phyloP scores from a whole-genome alignment of 2,113 vertebrate genomes.

The Naja naja region DNA sequence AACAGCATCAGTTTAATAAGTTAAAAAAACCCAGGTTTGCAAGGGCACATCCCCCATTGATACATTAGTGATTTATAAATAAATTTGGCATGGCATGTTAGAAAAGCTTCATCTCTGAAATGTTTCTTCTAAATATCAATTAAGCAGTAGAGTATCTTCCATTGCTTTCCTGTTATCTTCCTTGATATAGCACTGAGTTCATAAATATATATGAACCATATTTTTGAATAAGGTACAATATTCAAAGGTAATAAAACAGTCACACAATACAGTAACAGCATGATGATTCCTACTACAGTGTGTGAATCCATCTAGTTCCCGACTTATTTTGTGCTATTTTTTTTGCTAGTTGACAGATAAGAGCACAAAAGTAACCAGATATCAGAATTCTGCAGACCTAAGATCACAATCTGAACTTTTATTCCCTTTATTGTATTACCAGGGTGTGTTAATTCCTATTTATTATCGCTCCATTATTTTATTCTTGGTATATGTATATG shows the following conservation, averaged over 20 bases:
- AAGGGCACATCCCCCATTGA: not conserved
- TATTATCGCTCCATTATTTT: not conserved
- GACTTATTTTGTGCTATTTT: not conserved
- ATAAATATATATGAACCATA: not conserved
- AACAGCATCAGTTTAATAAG: not conserved
- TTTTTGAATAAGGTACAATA: not conserved
- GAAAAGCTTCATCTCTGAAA: not conserved
- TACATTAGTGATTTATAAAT: not conserved
- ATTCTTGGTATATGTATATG: not conserved
- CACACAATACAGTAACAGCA: not conserved
- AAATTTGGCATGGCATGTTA: not conserved
- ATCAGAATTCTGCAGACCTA: not conserved
- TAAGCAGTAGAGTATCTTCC: not conserved
- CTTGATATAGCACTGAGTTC: not conserved
- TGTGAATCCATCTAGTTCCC: not conserved
- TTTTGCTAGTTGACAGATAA: not conserved
- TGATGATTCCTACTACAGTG: not conserved
- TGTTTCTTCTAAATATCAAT: not conserved
- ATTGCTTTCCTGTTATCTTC: not conserved
- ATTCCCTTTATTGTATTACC: not conserved
- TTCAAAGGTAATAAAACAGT: not conserved
- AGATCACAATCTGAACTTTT: not conserved
- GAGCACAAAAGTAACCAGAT: not conserved
- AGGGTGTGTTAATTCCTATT: not conserved
- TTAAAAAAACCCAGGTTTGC: not conserved